Conservation (phyloP, 2,888 invertebrate genomes). For the Uloborus plumipes region DNA sequence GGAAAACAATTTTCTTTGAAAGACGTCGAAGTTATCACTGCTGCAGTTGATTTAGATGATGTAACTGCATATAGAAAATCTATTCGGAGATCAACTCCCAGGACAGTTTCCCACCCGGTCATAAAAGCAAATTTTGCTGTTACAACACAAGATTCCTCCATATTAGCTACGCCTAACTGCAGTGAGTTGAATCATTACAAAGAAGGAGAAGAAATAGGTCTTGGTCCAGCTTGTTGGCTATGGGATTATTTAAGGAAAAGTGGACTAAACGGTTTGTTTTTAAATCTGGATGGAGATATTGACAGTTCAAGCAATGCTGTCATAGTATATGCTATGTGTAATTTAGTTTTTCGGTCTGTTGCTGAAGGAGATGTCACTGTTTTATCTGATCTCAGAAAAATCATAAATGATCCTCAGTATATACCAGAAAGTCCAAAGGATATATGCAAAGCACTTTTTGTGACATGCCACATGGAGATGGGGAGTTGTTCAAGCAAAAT, state of each 20-base stretch:
- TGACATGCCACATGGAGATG: conserved; percentile 97
- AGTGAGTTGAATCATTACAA: conserved; percentile 77
- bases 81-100: conserved; percentile 78
- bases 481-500: conserved; percentile 95
- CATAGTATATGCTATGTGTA: conserved; percentile 96
- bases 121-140: conserved; percentile 86
- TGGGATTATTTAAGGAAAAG: conserved; percentile 96
- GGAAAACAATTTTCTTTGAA: conserved; percentile 81
- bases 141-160: conserved; percentile 74
- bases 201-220: conserved; percentile 80
- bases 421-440: conserved; percentile 85
- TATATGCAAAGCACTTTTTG: conserved; percentile 86
- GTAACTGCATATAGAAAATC: conserved; percentile 83
- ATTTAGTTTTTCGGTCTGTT: conserved; percentile 79
- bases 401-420: conserved; percentile 87
- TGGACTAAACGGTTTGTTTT: conserved; percentile 94
- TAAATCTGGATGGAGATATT: conserved; percentile 96
- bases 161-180: conserved; percentile 69
- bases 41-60: conserved; percentile 93
- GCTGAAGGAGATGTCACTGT: conserved; percentile 77
- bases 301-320: conserved; percentile 95
- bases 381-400: conserved; percentile 85
- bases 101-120: conserved; percentile 79
- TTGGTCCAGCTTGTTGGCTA: conserved; percentile 98
- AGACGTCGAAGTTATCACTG: conserved; percentile 92